Evolutionary conservation across 2,888 invertebrate species (phyloP), one percentile per base, ranked within the genome.

Genomic region (Melinaea marsaeus): DNA sequence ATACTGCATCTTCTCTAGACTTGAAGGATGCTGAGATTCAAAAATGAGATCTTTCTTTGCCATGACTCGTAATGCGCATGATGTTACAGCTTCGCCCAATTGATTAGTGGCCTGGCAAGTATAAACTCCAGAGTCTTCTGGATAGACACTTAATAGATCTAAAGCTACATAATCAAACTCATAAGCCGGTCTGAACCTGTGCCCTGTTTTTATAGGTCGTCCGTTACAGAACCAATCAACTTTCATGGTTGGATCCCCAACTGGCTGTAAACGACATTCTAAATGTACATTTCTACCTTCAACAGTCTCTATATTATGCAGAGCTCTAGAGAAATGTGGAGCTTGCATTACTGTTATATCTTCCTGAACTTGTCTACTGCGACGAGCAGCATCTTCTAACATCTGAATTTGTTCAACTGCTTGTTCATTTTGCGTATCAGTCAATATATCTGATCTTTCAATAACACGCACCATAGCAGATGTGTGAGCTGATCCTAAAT

Each of bases 221-320:
- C 98, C 99, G 82, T 99, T 98, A 65, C 97, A 97, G 82, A 97
- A 96, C 99, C 99, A 99, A 71, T 97, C 98, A 61, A 98, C 95
- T 80, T 93, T 94, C 97, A 98, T 97, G 5, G 95, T 94, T n/a
- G 95, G 93, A 83, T 98, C 97, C 33, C 97, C 97, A 57, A 97
- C 95, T 2, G 97, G 97, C 80, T 97, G 96, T 64, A 98, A 91
- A 66, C 97, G 94, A 78, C 97, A 97, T 88, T 98, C 98, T 81
- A 98, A 92, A 79, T 98, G 98, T 11, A 98, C 95, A 78, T 98
- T 97, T 0, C 96, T 96, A 55, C 97, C 95, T 87, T 98, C 98
- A 62, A 97, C 92, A 0, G 96, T 97, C 84, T 97, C 97, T 72
- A 97, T 94, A 76, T 97, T 97, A 79, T 97, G 97, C 70, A 98